These are phyloP conservation scores for Takifugu rubripes DNA, from an alignment of 2,797 vertebrate species.

Conservation along the genomic window DNA sequence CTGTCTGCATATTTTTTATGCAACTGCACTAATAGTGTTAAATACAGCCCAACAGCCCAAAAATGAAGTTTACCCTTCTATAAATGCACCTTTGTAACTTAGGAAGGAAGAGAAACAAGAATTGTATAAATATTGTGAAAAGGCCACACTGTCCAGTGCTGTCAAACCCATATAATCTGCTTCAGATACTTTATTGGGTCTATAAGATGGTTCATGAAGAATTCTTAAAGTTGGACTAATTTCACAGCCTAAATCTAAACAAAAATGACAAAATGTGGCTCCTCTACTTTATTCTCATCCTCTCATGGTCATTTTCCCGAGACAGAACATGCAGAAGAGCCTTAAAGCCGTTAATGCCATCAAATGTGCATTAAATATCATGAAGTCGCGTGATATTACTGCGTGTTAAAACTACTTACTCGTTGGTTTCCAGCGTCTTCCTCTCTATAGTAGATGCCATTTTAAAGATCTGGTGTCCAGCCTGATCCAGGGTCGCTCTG, in stretches of 20 bases:
- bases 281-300: too few relatives aligned
- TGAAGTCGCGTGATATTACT: background rate
- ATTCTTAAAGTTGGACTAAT: background rate
- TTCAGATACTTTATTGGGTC: background rate
- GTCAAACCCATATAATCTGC: background rate
- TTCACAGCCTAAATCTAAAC: background rate
- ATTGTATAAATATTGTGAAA: too few relatives aligned
- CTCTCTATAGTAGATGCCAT: slow-evolving; percentile 96
- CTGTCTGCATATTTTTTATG: too few relatives aligned
- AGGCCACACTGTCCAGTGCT: background rate
- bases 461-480: slow-evolving; percentile 36
- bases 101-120: too few relatives aligned
- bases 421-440: slow-evolving; percentile 91
- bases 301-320: too few relatives aligned
- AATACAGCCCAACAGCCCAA: too few relatives aligned
- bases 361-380: background rate
- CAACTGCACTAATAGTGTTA: too few relatives aligned
- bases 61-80: too few relatives aligned
- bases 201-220: background rate
- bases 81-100: too few relatives aligned
- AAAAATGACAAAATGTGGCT: background rate
- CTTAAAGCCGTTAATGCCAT: background rate
- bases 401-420: slow-evolving; percentile 78
- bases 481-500: slow-evolving; percentile 18
- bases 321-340: too few relatives aligned